Percentiles rank a stretch among this genome's conserved stretches.
Conservation (phyloP, 2,888 invertebrate genomes). For the Camponotus fellah region DNA sequence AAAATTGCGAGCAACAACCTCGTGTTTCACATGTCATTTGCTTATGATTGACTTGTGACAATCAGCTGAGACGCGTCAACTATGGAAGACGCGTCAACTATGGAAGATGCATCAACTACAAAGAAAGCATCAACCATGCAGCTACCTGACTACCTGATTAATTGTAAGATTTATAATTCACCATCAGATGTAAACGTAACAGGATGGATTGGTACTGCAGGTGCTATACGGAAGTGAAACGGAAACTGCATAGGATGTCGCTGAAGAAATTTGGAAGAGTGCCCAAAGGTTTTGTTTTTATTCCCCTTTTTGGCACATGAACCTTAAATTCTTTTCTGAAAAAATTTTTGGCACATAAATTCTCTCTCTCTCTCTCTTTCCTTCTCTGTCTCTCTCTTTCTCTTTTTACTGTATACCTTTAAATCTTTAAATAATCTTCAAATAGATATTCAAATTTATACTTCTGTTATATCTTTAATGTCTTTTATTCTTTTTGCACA, state of each 20-base stretch:
- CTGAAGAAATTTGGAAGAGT: conserved; percentile 96
- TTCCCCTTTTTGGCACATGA: conserved; percentile 40
- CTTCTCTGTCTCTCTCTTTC: too few species aligned
- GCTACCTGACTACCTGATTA: too few species aligned
- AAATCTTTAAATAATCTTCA: conserved; percentile 23
- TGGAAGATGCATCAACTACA: neutral
- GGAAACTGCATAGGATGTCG: conserved; percentile 97
- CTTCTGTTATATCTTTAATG: neutral
- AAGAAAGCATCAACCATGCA: too few species aligned
- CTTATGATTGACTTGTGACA: conserved; percentile 56
- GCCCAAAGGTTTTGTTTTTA: conserved; percentile 89
- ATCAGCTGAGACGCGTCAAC: conserved; percentile 52
- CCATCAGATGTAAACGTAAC: conserved; percentile 47
- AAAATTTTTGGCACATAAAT: conserved; percentile 6
- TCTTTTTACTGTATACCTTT: neutral
- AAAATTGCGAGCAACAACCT: neutral
- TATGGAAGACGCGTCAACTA: neutral
- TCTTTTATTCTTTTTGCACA: neutral
- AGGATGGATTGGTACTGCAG: conserved; percentile 85
- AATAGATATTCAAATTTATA: conserved; percentile 11
- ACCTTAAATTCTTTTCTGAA: neutral
- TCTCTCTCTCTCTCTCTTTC: too few species aligned
- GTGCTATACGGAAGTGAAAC: conserved; percentile 98
- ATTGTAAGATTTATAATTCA: too few species aligned
- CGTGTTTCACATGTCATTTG: conserved; percentile 62